These are phyloP conservation scores for Sinocyclocheilus grahami DNA, from an alignment of 2,113 vertebrate species.

Conservation along the genomic window DNA sequence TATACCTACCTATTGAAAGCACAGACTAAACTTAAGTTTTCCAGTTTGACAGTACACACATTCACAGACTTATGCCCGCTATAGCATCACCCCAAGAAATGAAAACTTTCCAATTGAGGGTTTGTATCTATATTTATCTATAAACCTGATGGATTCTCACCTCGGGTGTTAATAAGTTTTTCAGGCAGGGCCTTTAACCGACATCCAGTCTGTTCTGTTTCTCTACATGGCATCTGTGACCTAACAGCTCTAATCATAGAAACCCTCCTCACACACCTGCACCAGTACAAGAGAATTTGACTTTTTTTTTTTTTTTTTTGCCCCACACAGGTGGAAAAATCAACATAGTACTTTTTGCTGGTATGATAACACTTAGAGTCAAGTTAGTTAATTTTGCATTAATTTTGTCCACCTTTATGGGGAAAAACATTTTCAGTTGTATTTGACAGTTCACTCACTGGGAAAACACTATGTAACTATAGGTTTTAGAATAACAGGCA, in stretches of 20 bases:
- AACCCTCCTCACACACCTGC: background rate
- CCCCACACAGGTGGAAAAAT: background rate
- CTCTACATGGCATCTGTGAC: background rate
- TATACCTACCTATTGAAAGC: too few relatives aligned
- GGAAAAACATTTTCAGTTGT: too few relatives aligned
- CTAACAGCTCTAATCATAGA: constrained; percentile 11
- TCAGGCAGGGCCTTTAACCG: background rate
- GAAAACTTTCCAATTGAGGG: background rate
- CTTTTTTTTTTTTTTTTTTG: background rate
- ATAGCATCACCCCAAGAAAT: background rate
- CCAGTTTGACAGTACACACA: background rate
- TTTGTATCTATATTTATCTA: constrained; percentile 32
- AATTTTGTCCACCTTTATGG: too few relatives aligned
- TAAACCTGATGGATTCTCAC: constrained; percentile 20
- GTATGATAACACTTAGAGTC: background rate
- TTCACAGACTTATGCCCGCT: background rate
- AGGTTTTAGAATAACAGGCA: background rate
- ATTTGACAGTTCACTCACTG: background rate
- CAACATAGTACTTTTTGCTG: background rate
- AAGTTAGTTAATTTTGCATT: too few relatives aligned
- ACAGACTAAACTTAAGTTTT: background rate
- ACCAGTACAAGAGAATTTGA: background rate
- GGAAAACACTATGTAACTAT: background rate
- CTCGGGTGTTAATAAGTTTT: constrained; percentile 20
- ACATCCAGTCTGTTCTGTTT: background rate